Base-by-base conservation (phyloP, 92 coral and sea anemone species). In the Siderastrea siderea region DNA sequence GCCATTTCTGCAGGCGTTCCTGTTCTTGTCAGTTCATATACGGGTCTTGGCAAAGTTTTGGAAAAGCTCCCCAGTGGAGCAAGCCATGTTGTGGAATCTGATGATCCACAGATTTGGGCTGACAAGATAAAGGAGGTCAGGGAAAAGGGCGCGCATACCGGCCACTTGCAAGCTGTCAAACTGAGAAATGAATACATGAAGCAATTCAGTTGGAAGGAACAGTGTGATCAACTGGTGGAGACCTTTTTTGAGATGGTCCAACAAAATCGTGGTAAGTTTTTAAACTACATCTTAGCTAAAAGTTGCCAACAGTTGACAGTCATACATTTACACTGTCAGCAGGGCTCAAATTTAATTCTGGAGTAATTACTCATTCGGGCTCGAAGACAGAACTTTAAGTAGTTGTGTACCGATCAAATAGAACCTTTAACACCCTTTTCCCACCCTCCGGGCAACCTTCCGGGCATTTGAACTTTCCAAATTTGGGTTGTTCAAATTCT, bases 1-100 rank as follows among this genome's bases (percentile, higher is more conserved):
- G 90, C 90, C 17, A 79, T 86, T 59, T 86, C 90, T 0, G 85
- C 90, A 3, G n/a, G 44, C 52, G 53, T 86, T 53, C 90, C 90
- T 50, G 72, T 79, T 68, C 86, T 78, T 10, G 47, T 86, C 71
- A 86, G 84, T 16, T 62, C 49, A 16, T 5, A 68, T 15, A 26
- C 78, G 47, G 90, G 84, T 45, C 90, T 86, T 67, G 90, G 90
- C 3, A 15, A 55, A 2, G 72, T 61, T 17, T 58, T 86, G n/a
- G 68, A 57, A 54, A 79, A 68, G 8, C 43, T 79, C 11, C 69
- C 43, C 4, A 49, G 48, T 48, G 86, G 90, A 46, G 7, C 6
- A 17, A 50, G 44, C n/a, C 51, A 49, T 12, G 63, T 86, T 2
- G 72, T 86, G 47, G 52, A 48, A 5, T 86, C 90, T 7, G 54